Percentiles rank a stretch among this genome's conserved stretches.
Evolutionary conservation across 2,797 vertebrate genomes (phyloP).

Genomic region (Sebastes cheni): DNA sequence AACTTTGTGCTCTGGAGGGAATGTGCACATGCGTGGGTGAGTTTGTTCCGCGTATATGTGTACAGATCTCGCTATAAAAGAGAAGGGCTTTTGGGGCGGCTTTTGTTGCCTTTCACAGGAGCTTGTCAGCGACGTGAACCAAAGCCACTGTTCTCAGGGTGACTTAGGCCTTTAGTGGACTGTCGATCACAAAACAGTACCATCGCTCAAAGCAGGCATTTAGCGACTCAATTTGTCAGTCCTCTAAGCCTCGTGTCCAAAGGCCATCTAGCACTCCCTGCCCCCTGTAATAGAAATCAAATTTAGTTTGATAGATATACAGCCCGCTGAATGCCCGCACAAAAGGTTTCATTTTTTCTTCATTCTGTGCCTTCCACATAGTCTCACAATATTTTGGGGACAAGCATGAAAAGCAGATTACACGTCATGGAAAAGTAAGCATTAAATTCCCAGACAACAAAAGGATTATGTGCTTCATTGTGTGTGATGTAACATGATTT

Average conservation of each 20-base stretch:
- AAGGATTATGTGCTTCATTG: constrained; percentile 22
- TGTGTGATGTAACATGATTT: constrained; percentile 9
- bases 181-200: constrained; percentile 36
- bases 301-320: constrained; percentile 32
- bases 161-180: constrained; percentile 21
- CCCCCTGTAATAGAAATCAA: constrained; percentile 41
- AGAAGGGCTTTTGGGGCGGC: constrained; percentile 5
- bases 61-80: constrained; percentile 8
- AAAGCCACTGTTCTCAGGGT: constrained; percentile 31
- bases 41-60: background rate
- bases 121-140: background rate
- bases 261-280: constrained; percentile 14
- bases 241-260: constrained; percentile 42
- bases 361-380: background rate
- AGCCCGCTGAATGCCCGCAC: background rate
- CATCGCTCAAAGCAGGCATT: constrained; percentile 42
- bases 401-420: constrained; percentile 43
- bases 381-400: constrained; percentile 8
- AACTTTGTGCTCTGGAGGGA: background rate
- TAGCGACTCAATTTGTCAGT: constrained; percentile 54
- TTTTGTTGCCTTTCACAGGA: constrained; percentile 3
- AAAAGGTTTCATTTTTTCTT: constrained; percentile 5
- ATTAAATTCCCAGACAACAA: constrained; percentile 7
- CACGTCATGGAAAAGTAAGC: constrained; percentile 5
- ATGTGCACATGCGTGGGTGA: constrained; percentile 1